Conservation (phyloP, 2,888 invertebrate species). For the Periphyllus acericola region DNA sequence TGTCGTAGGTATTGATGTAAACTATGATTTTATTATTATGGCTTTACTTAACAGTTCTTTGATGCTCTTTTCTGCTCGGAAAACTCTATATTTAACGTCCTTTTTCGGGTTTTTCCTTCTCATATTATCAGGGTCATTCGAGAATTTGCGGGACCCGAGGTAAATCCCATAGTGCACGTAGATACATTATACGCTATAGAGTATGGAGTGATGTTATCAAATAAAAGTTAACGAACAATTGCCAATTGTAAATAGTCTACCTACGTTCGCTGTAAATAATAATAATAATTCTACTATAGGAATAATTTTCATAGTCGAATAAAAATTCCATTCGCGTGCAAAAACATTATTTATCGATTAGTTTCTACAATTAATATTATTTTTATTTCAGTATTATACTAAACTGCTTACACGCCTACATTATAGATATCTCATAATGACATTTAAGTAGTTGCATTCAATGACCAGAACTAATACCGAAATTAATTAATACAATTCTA, state of each 20-base stretch:
- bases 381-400: no score
- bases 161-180: neutral
- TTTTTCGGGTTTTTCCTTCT: conserved; percentile 22
- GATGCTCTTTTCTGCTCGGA: neutral
- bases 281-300: neutral
- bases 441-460: no score
- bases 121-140: neutral
- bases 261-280: neutral
- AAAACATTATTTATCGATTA: no score
- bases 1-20: neutral
- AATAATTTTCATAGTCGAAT: neutral
- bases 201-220: neutral
- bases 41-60: conserved; percentile 30
- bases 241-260: neutral
- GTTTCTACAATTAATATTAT: no score
- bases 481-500: no score
- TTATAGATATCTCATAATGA: no score
- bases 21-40: conserved; percentile 36
- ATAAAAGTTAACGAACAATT: neutral
- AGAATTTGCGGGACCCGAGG: neutral
- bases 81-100: neutral
- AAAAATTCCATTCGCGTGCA: neutral
- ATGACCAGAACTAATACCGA: no score
- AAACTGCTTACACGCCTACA: no score
- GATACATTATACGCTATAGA: neutral